These are phyloP conservation scores for Sternotherus odoratus DNA, from an alignment of 2,797 vertebrate species.

Conservation along the genomic window DNA sequence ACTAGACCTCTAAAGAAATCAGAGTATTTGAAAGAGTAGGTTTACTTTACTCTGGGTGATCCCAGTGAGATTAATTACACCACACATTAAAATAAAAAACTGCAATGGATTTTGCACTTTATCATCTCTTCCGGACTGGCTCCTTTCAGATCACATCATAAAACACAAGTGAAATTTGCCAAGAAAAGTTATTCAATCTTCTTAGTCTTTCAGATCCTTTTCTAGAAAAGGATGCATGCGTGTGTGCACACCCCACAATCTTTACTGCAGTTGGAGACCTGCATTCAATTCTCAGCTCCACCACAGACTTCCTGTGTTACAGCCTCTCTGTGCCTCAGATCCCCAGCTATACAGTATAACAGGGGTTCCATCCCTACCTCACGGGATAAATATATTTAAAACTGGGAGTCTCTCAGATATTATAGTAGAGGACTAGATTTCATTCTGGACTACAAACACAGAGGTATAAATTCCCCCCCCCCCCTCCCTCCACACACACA, in stretches of 20 bases:
- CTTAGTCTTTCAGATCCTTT: background rate
- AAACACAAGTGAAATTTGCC: background rate
- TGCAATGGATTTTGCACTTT: slow-evolving; percentile 40
- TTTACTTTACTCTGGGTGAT: slow-evolving; percentile 62
- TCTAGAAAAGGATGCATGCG: background rate
- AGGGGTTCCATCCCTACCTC: background rate
- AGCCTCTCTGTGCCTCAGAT: fast-evolving
- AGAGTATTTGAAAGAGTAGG: slow-evolving; percentile 42
- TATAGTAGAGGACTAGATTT: background rate
- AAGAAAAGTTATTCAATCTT: background rate
- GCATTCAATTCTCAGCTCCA: background rate
- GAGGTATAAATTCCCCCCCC: fast-evolving
- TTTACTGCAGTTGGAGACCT: background rate
- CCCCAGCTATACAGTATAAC: background rate
- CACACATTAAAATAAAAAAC: background rate
- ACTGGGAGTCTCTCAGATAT: background rate
- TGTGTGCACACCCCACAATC: background rate
- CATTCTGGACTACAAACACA: background rate
- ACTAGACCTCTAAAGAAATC: slow-evolving; percentile 52
- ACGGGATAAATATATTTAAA: background rate
- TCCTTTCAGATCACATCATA: background rate
- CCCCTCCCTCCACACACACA: no score
- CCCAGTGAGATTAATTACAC: slow-evolving; percentile 62
- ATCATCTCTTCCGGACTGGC: slow-evolving; percentile 12
- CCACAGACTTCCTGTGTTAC: background rate